Evolutionary conservation across 2,888 invertebrate species (phyloP), one percentile per base, ranked within the genome.

Genomic region (Sinotaia quadrata): DNA sequence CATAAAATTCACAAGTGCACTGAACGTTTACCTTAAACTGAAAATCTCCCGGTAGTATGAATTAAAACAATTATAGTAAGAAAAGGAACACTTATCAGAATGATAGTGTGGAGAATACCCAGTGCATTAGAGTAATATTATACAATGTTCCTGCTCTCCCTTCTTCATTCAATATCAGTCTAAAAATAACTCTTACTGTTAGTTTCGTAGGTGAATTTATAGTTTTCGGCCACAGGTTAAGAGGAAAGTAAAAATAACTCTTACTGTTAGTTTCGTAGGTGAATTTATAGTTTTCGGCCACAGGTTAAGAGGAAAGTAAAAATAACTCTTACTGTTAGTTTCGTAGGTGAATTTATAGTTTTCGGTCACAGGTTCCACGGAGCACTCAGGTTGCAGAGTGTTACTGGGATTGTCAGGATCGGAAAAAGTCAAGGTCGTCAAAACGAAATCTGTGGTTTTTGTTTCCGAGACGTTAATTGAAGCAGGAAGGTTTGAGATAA

Each of bases 281-380:
- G 51, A 72, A 72, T 59, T 72, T 72, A 67, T 62, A 72, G 27
- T 61, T 56, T 24, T 72, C 72, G 0, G 57, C 59, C 27, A 51
- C 33, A 0, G n/a, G n/a, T n/a, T n/a, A n/a, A n/a, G n/a, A n/a
- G n/a, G n/a, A n/a, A n/a, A n/a, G n/a, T n/a, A n/a, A n/a, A n/a
- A 12, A 15, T 33, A 60, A 24, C 27, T 57, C 72, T 68, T 51
- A 72, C 72, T 68, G 24, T 34, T 37, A 27, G 47, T 36, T 4
- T 66, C 61, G 54, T 58, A 69, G 10, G 49, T 21, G 54, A 72
- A 69, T 59, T 72, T 72, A 51, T 54, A 59, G 12, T 37, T 29
- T 34, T 73, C 73, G 2, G 51, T 37, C 5, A 24, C 7, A 21
- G 49, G 57, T 4, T 24, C 57, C 12, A 65, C 60, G 4, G 49